Percentiles rank a stretch among this genome's conserved stretches.
These are phyloP conservation scores for Apocrypta bakeri DNA, from an alignment of 1,140 invertebrate genomes.

Conservation along the genomic window DNA sequence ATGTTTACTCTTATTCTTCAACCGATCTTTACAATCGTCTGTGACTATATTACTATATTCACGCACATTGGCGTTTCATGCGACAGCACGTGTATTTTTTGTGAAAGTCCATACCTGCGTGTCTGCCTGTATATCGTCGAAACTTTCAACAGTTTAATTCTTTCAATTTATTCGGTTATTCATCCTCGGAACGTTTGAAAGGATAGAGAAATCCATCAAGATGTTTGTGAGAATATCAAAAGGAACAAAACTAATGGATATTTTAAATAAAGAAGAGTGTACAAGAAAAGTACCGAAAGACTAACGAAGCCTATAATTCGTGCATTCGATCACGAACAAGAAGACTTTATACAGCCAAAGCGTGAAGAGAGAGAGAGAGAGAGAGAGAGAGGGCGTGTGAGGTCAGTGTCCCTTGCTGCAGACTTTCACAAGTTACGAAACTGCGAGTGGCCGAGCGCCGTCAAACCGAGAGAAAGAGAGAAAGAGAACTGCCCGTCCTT, in stretches of 20 bases:
- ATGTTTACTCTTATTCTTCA: not conserved
- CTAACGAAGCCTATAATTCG: not conserved
- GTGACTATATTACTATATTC: not conserved
- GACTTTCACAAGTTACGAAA: conserved; percentile 76
- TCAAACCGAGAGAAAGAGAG: conserved; percentile 26
- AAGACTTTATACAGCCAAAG: not conserved
- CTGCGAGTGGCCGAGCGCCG: conserved; percentile 27
- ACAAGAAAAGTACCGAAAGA: not conserved
- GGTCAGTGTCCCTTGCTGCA: conserved; percentile 71
- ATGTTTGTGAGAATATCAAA: too few species aligned
- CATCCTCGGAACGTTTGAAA: too few species aligned
- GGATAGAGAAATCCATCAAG: too few species aligned
- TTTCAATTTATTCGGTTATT: not conserved
- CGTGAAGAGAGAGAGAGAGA: conserved; percentile 53
- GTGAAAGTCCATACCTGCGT: conserved; percentile 19
- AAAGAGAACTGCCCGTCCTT: conserved; percentile 72
- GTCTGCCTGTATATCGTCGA: not conserved
- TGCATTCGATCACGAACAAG: not conserved
- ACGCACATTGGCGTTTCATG: not conserved
- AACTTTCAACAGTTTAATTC: conserved; percentile 7
- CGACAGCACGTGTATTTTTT: not conserved
- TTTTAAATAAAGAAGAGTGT: not conserved
- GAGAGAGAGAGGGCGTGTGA: conserved; percentile 66
- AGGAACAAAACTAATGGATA: too few species aligned
- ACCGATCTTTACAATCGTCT: conserved; percentile 1